phyloP scores from a whole-genome alignment of 2,888 invertebrate species.

The Papilio demoleus region DNA sequence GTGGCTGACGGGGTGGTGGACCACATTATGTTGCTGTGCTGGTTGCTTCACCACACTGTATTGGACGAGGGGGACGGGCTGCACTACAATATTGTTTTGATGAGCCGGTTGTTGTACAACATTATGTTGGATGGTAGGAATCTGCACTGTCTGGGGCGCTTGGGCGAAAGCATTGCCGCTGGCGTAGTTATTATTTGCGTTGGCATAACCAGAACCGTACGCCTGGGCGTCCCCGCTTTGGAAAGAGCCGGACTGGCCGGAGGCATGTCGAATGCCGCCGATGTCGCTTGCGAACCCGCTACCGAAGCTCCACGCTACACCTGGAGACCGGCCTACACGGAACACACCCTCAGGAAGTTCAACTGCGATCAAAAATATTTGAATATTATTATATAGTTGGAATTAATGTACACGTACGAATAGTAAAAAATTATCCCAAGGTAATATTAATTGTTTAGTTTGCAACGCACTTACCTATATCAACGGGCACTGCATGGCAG shows the following conservation, averaged over 20 bases:
- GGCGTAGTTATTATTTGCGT: conserved; percentile 55
- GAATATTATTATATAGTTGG: no score
- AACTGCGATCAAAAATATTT: conserved; percentile 38
- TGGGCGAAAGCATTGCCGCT: conserved; percentile 67
- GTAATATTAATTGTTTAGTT: no score
- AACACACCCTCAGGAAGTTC: conserved; percentile 53
- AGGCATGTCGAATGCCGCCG: conserved; percentile 71
- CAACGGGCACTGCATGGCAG: conserved; percentile 63
- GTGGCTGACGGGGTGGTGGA: conserved; percentile 46
- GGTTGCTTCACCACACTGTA: conserved; percentile 4
- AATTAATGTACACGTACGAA: no score
- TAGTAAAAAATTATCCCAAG: no score
- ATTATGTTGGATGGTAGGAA: conserved; percentile 33
- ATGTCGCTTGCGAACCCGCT: conserved; percentile 74
- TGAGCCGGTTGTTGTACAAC: conserved; percentile 33
- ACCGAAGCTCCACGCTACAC: conserved; percentile 70
- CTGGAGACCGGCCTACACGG: conserved; percentile 66
- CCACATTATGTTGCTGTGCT: conserved; percentile 3
- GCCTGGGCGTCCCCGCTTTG: conserved; percentile 65
- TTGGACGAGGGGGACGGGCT: conserved; percentile 32
- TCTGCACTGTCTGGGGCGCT: neutral
- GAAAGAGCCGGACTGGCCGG: conserved; percentile 67
- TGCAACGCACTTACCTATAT: conserved; percentile 58
- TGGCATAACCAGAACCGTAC: conserved; percentile 62
- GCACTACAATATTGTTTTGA: neutral